Conservation (phyloP, 37 sponge, comb jelly and placozoan genomes). For the Tethya wilhelma region DNA sequence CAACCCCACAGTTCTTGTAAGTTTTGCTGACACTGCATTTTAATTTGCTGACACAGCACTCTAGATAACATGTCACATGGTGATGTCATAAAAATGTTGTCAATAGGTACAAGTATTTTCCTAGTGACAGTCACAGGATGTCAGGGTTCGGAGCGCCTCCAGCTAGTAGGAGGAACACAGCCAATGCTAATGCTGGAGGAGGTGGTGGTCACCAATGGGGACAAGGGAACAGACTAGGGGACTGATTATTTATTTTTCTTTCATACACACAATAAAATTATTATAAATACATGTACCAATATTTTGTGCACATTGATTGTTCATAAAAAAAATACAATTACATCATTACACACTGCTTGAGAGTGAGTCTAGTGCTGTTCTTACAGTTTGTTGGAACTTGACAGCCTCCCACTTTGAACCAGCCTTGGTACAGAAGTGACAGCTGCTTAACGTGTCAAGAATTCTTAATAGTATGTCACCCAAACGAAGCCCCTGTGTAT, state of each 20-base stretch:
- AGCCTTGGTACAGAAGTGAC: not conserved
- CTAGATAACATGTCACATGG: too few relatives aligned
- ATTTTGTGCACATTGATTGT: too few relatives aligned
- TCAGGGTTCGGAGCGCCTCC: slow-evolving; percentile 69
- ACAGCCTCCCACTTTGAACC: not conserved
- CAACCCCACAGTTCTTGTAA: slow-evolving; percentile 94
- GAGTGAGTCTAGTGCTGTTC: not conserved
- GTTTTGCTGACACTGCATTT: slow-evolving; percentile 18
- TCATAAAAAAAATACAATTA: too few relatives aligned
- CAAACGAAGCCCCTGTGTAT: too few relatives aligned
- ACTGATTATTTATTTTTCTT: not conserved
- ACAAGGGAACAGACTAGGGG: slow-evolving; percentile 48
- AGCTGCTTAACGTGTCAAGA: not conserved
- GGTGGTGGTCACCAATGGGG: slow-evolving; percentile 53
- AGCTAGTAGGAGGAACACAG: slow-evolving; percentile 19
- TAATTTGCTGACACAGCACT: too few relatives aligned
- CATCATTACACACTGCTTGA: too few relatives aligned
- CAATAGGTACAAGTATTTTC: slow-evolving; percentile 46
- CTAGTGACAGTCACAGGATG: slow-evolving; percentile 22
- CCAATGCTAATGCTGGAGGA: slow-evolving; percentile 13
- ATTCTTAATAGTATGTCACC: not conserved
- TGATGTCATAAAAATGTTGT: not conserved
- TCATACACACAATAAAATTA: not conserved
- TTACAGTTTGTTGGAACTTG: not conserved
- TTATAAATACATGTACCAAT: not conserved